Evolutionary conservation across 2,113 vertebrate genomes (phyloP), one percentile per base, ranked within the genome.

Genomic region (Chelonoidis abingdonii): DNA sequence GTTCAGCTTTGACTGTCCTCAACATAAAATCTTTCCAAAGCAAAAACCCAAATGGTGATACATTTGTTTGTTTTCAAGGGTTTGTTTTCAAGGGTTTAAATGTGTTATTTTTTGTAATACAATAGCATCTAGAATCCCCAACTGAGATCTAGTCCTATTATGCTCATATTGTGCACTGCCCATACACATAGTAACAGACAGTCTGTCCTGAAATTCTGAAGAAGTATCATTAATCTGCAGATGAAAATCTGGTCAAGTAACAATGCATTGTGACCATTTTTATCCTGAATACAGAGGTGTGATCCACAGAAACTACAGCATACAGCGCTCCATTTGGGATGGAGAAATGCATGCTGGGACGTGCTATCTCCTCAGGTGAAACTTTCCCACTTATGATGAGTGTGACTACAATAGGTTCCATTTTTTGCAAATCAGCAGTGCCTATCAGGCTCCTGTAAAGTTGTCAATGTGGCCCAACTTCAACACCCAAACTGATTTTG

Each of bases 361-460:
- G 2, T 25, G 16, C 16, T n/a, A 16, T n/a, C 62, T n/a, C 16
- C 72, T 10, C 19, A 41, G 22, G 72, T 44, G 5, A 6, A 19
- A 69, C 65, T 69, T 69, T n/a, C 22, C 38, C n/a, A 76, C 11
- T 25, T 44, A 76, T 44, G 72, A 76, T 44, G 72, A 76, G 7
- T 25, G 72, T 25, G 9, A 21, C 21, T 76, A 38, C 38, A 44
- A 41, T 41, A 5, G 9, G 38, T 9, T 75, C 38, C 3, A 25
- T 41, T 22, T 76, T 59, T 41, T 75, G 49, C 9, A 76, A 8
- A 50, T 35, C 5, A 22, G 84, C 62, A 12, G 62, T 10, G 2
- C 14, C 0, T 5, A 17, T 24, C 35, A 10, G 1, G 9, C 5
- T 41, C 6, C 83, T 50, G 8, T 59, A n/a, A 22, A 57, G 31